Evolutionary conservation across 2,888 invertebrate species (phyloP).

Genomic region (Phyllotreta cruciferae): DNA sequence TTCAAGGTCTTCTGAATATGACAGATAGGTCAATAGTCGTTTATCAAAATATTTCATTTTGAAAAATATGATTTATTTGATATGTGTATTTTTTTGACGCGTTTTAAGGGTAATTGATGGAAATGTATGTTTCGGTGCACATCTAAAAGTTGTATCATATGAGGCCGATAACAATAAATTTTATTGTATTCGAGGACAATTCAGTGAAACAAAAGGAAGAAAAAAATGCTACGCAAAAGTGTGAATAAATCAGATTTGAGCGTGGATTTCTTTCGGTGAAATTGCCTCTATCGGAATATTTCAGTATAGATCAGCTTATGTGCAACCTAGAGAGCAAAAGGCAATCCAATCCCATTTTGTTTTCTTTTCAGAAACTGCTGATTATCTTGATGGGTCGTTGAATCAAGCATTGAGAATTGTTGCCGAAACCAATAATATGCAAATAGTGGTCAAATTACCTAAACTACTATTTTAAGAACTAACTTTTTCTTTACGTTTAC

Average conservation of each 20-base stretch:
- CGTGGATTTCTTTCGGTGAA: constrained; percentile 10
- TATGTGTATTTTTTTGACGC: no score
- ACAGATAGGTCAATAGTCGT: no score
- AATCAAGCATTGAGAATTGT: constrained; percentile 2
- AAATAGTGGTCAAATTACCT: background rate
- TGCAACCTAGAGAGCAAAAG: constrained; percentile 19
- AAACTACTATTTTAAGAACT: no score
- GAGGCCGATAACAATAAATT: constrained; percentile 15
- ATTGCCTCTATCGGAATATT: constrained; percentile 19
- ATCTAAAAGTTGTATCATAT: constrained; percentile 4
- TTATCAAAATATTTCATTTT: no score
- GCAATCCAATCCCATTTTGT: constrained; percentile 19
- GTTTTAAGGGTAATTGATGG: no score
- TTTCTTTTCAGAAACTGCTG: constrained; percentile 12
- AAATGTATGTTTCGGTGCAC: background rate
- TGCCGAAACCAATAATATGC: constrained; percentile 10
- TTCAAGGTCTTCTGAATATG: no score
- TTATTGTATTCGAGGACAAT: constrained; percentile 12
- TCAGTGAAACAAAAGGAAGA: constrained; percentile 9
- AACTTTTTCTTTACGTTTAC: no score
- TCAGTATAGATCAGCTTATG: constrained; percentile 18
- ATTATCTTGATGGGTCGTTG: constrained; percentile 13
- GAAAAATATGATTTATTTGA: no score
- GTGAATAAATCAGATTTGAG: constrained; percentile 19
- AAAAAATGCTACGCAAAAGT: constrained; percentile 2